Percentiles rank a stretch among this genome's conserved stretches.
These are phyloP conservation scores for Drosophila dives DNA, from an alignment of 2,888 invertebrate species.

Conservation along the genomic window DNA sequence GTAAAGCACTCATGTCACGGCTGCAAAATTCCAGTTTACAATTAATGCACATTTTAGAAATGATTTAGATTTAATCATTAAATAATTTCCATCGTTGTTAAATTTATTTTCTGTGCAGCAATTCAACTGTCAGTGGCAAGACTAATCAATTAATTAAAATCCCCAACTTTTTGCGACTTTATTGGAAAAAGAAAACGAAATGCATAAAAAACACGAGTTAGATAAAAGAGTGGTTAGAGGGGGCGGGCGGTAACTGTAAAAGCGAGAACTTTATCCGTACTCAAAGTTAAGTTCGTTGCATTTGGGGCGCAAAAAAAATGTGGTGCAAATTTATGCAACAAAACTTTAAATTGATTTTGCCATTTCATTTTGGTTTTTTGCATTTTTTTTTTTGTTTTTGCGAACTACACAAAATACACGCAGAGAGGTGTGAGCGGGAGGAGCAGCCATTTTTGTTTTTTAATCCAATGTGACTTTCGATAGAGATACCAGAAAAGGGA, in stretches of 20 bases:
- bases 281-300: constrained; percentile 29
- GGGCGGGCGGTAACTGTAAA: constrained; percentile 24
- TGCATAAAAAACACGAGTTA: not conserved
- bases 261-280: constrained; percentile 47
- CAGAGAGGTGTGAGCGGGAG: not conserved
- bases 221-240: not conserved
- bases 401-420: not conserved
- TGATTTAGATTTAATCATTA: not conserved
- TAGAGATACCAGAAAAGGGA: constrained; percentile 55
- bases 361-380: constrained; percentile 34
- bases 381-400: constrained; percentile 20
- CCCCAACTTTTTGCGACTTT: constrained; percentile 29
- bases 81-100: not conserved
- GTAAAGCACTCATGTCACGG: not conserved
- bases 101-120: constrained; percentile 27
- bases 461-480: constrained; percentile 76
- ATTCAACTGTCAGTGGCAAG: constrained; percentile 50
- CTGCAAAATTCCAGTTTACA: constrained; percentile 24
- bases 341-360: constrained; percentile 77
- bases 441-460: constrained; percentile 45
- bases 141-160: constrained; percentile 67
- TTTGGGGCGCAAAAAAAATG: constrained; percentile 47
- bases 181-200: constrained; percentile 31
- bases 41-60: constrained; percentile 29
- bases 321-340: constrained; percentile 73